Percentiles rank a stretch among this genome's conserved stretches.
These are phyloP conservation scores for Melanotaenia nigrans DNA, from an alignment of 2,797 vertebrate genomes.

Conservation along the genomic window DNA sequence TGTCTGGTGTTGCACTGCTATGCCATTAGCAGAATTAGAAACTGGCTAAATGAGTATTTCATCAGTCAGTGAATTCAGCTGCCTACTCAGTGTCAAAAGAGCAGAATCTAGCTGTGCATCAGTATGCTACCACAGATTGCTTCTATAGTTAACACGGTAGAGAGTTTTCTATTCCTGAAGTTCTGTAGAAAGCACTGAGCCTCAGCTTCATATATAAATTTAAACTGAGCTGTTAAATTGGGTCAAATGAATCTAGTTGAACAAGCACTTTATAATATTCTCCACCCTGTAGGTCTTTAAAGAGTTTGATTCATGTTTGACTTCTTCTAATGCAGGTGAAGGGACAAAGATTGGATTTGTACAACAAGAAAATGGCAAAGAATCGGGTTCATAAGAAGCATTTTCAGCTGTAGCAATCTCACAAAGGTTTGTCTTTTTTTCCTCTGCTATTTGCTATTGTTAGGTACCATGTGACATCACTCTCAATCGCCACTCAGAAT, in stretches of 20 bases:
- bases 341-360: too few relatives aligned
- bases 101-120: conserved; percentile 28
- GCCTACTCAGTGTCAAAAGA: conserved; percentile 47
- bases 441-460: too few relatives aligned
- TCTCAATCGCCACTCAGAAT: too few relatives aligned
- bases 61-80: conserved; percentile 54
- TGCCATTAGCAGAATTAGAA: conserved; percentile 60
- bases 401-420: too few relatives aligned
- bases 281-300: background rate
- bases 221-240: background rate
- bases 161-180: background rate
- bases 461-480: too few relatives aligned
- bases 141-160: background rate
- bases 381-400: too few relatives aligned
- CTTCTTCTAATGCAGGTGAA: too few relatives aligned
- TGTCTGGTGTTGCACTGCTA: conserved; percentile 17
- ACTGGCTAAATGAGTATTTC: conserved; percentile 48
- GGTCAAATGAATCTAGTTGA: background rate
- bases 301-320: too few relatives aligned
- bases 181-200: background rate
- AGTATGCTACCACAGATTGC: conserved; percentile 3
- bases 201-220: background rate
- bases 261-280: background rate
- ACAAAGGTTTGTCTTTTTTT: too few relatives aligned
- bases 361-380: too few relatives aligned